Evolutionary conservation across 2,888 invertebrate species (phyloP).

Genomic region (Vandiemenella viatica): DNA sequence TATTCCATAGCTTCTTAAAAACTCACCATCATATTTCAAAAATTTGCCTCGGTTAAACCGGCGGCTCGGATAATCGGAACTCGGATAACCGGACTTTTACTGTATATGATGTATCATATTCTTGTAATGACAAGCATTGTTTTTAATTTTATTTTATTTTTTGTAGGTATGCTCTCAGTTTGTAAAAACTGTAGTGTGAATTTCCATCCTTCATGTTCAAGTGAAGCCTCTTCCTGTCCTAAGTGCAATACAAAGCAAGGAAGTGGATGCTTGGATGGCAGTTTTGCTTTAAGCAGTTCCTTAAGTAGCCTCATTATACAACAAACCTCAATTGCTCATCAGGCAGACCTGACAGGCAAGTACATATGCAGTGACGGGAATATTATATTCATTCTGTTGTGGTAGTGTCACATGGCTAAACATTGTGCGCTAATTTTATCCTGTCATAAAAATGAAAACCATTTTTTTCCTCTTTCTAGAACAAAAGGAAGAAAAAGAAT

Average conservation of each 20-base stretch:
- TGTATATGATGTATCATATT: too few species aligned
- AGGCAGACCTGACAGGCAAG: neutral
- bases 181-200: neutral
- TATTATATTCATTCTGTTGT: neutral
- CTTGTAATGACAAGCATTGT: too few species aligned
- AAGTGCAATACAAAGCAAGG: neutral
- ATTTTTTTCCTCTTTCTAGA: neutral
- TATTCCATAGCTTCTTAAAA: too few species aligned
- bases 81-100: too few species aligned
- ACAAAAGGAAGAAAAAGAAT: neutral
- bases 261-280: neutral
- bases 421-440: neutral
- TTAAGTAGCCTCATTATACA: neutral
- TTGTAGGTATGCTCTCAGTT: neutral
- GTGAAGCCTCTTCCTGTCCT: neutral
- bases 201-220: neutral
- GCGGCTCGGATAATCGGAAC: too few species aligned
- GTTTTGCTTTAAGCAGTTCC: neutral
- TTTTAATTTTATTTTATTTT: neutral
- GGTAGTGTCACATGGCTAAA: neutral
- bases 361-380: neutral
- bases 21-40: too few species aligned
- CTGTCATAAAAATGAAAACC: neutral
- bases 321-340: neutral
- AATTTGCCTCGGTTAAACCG: too few species aligned